A percentile compares a stretch with the other conserved stretches of the same genome.
Evolutionary conservation across 2,888 invertebrate genomes (phyloP).

Genomic region (Hecatera dysodea): DNA sequence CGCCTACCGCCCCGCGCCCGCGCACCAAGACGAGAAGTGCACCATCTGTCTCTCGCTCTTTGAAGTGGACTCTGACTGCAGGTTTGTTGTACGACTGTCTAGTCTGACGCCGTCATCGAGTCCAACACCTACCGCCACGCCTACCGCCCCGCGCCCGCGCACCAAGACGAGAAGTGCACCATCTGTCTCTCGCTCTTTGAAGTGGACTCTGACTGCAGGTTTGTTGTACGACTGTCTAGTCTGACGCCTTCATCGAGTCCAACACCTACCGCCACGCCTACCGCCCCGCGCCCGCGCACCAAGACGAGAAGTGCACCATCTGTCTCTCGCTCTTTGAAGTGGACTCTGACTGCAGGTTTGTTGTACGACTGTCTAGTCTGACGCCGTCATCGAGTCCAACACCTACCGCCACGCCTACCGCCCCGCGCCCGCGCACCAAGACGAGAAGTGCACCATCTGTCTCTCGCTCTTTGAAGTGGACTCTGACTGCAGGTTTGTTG

Average conservation of each 20-base stretch:
- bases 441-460: neutral
- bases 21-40: constrained; percentile 96
- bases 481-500: constrained; percentile 94
- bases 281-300: neutral
- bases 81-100: constrained; percentile 84
- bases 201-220: constrained; percentile 96
- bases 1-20: constrained; percentile 93
- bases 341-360: constrained; percentile 95
- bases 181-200: neutral
- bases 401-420: neutral
- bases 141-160: neutral
- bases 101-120: neutral
- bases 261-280: neutral
- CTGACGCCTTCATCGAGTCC: neutral
- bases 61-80: constrained; percentile 96
- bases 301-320: neutral
- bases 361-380: neutral
- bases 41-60: constrained; percentile 97
- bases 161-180: neutral
- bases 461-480: constrained; percentile 84
- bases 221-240: neutral
- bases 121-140: neutral
- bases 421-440: neutral
- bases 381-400: neutral
- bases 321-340: constrained; percentile 74